Percentiles rank a stretch among this genome's conserved stretches.
Conservation (phyloP, 2,888 invertebrate species). For the Drosophila fulvimacula region DNA sequence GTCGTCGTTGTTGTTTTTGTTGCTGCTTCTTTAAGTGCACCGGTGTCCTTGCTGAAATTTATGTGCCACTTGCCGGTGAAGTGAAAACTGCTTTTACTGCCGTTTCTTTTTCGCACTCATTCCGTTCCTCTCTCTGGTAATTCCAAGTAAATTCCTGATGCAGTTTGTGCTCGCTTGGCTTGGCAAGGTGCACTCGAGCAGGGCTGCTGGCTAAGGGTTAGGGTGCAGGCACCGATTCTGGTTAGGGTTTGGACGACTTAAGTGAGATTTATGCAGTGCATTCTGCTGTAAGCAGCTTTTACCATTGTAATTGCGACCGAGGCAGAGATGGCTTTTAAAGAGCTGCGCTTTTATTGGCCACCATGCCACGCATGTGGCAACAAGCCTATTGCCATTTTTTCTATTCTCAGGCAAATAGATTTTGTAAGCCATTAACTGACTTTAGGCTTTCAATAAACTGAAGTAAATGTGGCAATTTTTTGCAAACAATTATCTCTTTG, state of each 20-base stretch:
- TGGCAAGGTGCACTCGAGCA: conserved; percentile 36
- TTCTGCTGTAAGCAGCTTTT: conserved; percentile 37
- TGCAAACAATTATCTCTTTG: conserved; percentile 8
- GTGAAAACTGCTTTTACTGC: conserved; percentile 69
- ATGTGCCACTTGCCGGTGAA: conserved; percentile 73
- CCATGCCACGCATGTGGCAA: neutral
- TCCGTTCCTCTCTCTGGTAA: conserved; percentile 9
- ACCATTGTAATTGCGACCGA: conserved; percentile 41
- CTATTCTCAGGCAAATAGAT: neutral
- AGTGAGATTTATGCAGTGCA: conserved; percentile 68
- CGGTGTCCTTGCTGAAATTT: conserved; percentile 73
- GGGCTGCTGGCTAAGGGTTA: conserved; percentile 22
- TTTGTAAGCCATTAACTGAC: neutral
- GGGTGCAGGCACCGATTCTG: neutral
- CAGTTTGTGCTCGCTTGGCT: conserved; percentile 52
- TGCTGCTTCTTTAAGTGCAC: conserved; percentile 41
- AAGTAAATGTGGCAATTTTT: conserved; percentile 20
- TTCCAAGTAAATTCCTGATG: conserved; percentile 45
- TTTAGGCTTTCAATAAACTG: conserved; percentile 13
- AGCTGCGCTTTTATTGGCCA: conserved; percentile 18
- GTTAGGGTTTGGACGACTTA: conserved; percentile 21
- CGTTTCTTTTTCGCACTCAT: neutral
- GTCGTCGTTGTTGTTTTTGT: neutral
- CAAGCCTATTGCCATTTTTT: conserved; percentile 6
- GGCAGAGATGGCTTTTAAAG: conserved; percentile 23